Percentiles rank a stretch among this genome's conserved stretches.
These are phyloP conservation scores for Drosophila nikananu DNA, from an alignment of 1,140 invertebrate species.

Conservation along the genomic window DNA sequence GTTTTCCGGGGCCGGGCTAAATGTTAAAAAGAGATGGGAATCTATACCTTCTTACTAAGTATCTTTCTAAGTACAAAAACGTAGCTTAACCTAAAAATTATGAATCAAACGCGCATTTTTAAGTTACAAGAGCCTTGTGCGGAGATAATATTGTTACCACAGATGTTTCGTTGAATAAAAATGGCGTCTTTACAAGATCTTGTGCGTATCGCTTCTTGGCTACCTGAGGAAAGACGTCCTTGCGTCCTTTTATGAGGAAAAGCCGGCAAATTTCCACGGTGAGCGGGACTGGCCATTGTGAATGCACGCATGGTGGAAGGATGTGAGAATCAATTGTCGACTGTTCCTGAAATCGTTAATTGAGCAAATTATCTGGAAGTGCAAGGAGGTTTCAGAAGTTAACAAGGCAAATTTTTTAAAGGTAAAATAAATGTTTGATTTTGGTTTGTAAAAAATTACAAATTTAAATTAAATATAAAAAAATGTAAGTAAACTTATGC, in stretches of 20 bases:
- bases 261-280: not conserved
- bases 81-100: conserved; percentile 27
- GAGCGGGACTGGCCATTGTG: too few relatives aligned
- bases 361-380: not conserved
- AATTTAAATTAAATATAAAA: not conserved
- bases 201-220: conserved; percentile 2
- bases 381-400: not conserved
- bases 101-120: conserved; percentile 42
- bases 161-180: conserved; percentile 71
- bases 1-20: conserved; percentile 16
- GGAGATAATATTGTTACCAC: conserved; percentile 46
- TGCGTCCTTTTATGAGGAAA: not conserved
- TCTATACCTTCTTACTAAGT: conserved; percentile 21
- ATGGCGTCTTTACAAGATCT: conserved; percentile 59
- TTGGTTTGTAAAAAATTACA: not conserved
- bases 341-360: not conserved
- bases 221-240: conserved; percentile 37
- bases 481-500: too few relatives aligned
- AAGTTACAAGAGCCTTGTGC: conserved; percentile 28
- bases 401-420: not conserved
- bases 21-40: conserved; percentile 8
- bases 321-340: not conserved
- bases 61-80: conserved; percentile 47
- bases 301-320: not conserved
- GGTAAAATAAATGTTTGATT: too few relatives aligned